Evolutionary conservation across 2,888 invertebrate species (phyloP), one percentile per base, ranked within the genome.

Genomic region (Xanthostigma xanthostigma): DNA sequence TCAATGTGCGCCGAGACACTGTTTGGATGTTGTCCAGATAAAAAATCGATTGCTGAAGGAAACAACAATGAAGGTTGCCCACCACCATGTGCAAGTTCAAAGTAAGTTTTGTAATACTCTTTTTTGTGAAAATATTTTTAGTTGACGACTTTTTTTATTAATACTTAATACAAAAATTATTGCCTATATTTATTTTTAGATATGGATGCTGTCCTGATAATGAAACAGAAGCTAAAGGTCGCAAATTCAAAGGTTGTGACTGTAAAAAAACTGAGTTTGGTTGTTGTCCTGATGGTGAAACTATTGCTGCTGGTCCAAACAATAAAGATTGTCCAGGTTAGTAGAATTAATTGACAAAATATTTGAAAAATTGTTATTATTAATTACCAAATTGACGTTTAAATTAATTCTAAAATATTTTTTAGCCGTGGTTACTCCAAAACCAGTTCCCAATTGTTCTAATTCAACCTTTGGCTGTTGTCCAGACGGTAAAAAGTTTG

Each of bases 141-240:
- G 14, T 12, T 34, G 37, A 33, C 2, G 45, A 42, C 41, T n/a
- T 43, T 27, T 8, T 33, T 12, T 12, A 27, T 27, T 12, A 27
- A n/a, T 14, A 27, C 6, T 27, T 48, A 17, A 35, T 11, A 6
- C 6, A 3, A 27, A 27, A 27, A 6, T 27, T 27, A 27, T 6
- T 55, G 27, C 27, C 27, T 6, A 5, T 27, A 27, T 63, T 64
- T 2, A 70, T 68, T 4, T 71, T 75, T 34, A 66, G 73, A 56
- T 90, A 78, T 60, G 92, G 92, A 4, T 94, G 94, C 62, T 94
- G 94, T 59, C 79, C 82, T 8, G 89, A 93, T 64, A 81, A 79
- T 44, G 73, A 73, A 50, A 84, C 83, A 0, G 63, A 73, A 36
- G 91, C 92, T 42, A 57, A 56, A 49, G 62, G 50, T 13, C 46